Evolutionary conservation across 2,113 vertebrate species (phyloP).

Genomic region (Burhinus bistriatus): DNA sequence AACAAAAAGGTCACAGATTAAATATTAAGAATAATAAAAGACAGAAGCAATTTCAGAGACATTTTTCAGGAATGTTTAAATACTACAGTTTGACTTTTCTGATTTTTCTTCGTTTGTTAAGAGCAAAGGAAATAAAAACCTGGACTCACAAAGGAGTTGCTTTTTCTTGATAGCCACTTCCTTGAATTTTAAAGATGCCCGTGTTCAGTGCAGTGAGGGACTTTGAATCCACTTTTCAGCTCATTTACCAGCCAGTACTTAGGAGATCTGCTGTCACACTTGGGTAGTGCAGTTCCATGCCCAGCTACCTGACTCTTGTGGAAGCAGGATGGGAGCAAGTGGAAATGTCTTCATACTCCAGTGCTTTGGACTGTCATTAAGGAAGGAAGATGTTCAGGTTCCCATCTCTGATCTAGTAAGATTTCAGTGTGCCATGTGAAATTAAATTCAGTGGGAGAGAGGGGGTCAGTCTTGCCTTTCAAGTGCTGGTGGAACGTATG

Average conservation of each 20-base stretch:
- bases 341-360: neutral
- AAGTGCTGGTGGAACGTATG: neutral
- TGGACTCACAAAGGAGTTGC: neutral
- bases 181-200: neutral
- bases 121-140: neutral
- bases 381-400: neutral
- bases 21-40: neutral
- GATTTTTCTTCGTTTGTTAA: neutral
- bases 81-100: neutral
- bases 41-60: neutral
- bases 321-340: neutral
- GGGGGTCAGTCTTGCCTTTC: neutral
- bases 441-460: neutral
- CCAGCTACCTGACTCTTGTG: neutral
- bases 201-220: neutral
- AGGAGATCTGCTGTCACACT: neutral
- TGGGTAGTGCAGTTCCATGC: neutral
- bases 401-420: neutral
- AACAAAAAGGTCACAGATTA: neutral
- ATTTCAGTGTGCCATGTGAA: neutral
- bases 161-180: neutral
- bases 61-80: neutral
- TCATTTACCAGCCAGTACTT: neutral
- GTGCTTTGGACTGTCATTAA: neutral
- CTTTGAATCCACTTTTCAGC: neutral